phyloP scores from a whole-genome alignment of 2,797 vertebrate species.

The Syndactyla subalaris region DNA sequence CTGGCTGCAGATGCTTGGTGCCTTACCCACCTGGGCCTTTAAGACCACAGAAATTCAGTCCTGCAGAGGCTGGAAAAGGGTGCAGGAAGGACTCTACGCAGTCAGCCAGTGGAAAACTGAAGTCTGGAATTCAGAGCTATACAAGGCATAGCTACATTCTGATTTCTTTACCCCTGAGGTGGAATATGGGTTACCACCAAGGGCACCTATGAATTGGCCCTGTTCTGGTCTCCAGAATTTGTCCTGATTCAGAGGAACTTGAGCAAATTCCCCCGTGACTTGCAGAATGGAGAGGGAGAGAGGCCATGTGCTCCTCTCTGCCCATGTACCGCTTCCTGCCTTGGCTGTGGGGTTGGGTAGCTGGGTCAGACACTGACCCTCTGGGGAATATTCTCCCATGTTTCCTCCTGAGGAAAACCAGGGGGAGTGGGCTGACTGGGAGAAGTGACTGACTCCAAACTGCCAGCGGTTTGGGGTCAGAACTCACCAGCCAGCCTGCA shows the following conservation, averaged over 20 bases:
- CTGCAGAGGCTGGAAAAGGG: not conserved
- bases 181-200: conserved; percentile 47
- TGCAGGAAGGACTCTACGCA: not conserved
- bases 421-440: not conserved
- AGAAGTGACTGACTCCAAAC: not conserved
- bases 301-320: not conserved
- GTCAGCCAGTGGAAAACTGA: not conserved
- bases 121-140: conserved; percentile 18
- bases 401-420: not conserved
- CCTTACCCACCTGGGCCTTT: not conserved
- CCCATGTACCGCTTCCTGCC: not conserved
- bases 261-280: not conserved
- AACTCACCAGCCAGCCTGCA: not conserved
- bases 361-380: not conserved
- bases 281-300: not conserved
- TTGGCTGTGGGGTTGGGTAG: not conserved
- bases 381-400: not conserved
- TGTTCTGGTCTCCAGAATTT: conserved; percentile 30
- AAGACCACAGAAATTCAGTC: not conserved
- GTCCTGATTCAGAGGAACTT: conserved; percentile 38
- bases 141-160: not conserved
- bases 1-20: not conserved
- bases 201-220: conserved; percentile 38
- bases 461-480: not conserved
- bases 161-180: conserved; percentile 30